A percentile compares a stretch with the other conserved stretches of the same genome.
These are phyloP conservation scores for Cylloceria caligata DNA, from an alignment of 2,888 invertebrate species.

Conservation along the genomic window DNA sequence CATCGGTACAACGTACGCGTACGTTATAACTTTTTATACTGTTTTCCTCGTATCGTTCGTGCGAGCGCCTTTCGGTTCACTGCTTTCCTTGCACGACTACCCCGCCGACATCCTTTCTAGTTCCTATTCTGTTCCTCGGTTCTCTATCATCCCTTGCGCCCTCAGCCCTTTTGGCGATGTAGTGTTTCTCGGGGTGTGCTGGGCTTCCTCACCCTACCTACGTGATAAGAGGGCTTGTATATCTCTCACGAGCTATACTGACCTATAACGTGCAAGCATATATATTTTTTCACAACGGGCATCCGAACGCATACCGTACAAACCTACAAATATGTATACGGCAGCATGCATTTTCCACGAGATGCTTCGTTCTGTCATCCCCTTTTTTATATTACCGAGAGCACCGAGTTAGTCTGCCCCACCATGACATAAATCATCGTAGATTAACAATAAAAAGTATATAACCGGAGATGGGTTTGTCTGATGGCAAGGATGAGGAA, in stretches of 20 bases:
- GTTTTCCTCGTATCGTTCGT: constrained; percentile 39
- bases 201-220: constrained; percentile 15
- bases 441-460: constrained; percentile 78
- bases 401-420: constrained; percentile 4
- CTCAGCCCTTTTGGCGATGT: constrained; percentile 11
- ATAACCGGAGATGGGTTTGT: constrained; percentile 68
- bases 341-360: constrained; percentile 47
- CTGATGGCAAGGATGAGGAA: constrained; percentile 12
- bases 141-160: constrained; percentile 14
- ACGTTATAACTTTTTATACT: constrained; percentile 33
- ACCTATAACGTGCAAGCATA: neutral
- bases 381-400: constrained; percentile 33
- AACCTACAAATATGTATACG: constrained; percentile 16
- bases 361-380: constrained; percentile 20
- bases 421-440: constrained; percentile 74
- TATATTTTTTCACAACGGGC: neutral
- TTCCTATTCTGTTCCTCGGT: neutral
- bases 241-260: constrained; percentile 38
- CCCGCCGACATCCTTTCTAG: constrained; percentile 19
- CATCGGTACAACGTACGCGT: neutral
- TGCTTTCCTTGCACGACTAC: constrained; percentile 10
- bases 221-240: constrained; percentile 27
- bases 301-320: neutral
- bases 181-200: constrained; percentile 54
- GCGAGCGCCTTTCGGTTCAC: constrained; percentile 36